Evolutionary conservation across 2,888 invertebrate genomes (phyloP).

Genomic region (Aricia artaxerxes): DNA sequence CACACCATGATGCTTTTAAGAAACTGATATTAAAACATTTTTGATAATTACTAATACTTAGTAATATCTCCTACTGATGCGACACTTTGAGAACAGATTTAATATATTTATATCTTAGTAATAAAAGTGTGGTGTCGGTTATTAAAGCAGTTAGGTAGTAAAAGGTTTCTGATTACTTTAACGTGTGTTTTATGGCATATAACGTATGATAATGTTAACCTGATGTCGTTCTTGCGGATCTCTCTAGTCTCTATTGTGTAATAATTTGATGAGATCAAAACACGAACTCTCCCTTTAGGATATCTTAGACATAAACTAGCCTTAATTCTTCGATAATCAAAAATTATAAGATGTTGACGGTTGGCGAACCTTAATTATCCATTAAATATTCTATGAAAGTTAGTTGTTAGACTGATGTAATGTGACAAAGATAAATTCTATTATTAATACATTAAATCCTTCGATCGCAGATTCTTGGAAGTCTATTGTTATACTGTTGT

Average conservation of each 20-base stretch:
- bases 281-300: not conserved
- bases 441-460: too few species aligned
- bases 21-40: slow-evolving; percentile 24
- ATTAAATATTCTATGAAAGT: too few species aligned
- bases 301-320: too few species aligned
- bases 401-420: too few species aligned
- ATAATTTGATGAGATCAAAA: too few species aligned
- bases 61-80: slow-evolving; percentile 57
- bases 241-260: not conserved
- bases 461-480: too few species aligned
- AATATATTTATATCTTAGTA: not conserved
- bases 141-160: not conserved
- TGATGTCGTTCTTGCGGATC: not conserved
- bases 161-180: slow-evolving; percentile 10
- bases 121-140: slow-evolving; percentile 9
- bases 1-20: slow-evolving; percentile 43
- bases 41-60: slow-evolving; percentile 47
- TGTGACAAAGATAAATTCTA: too few species aligned
- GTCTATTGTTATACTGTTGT: too few species aligned
- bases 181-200: not conserved
- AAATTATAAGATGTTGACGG: too few species aligned
- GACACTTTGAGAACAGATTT: not conserved
- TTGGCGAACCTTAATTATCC: too few species aligned
- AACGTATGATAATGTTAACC: not conserved
- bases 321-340: too few species aligned